A percentile compares a stretch with the other conserved stretches of the same genome.
Conservation (phyloP, 2,797 vertebrate genomes). For the Nasua narica region DNA sequence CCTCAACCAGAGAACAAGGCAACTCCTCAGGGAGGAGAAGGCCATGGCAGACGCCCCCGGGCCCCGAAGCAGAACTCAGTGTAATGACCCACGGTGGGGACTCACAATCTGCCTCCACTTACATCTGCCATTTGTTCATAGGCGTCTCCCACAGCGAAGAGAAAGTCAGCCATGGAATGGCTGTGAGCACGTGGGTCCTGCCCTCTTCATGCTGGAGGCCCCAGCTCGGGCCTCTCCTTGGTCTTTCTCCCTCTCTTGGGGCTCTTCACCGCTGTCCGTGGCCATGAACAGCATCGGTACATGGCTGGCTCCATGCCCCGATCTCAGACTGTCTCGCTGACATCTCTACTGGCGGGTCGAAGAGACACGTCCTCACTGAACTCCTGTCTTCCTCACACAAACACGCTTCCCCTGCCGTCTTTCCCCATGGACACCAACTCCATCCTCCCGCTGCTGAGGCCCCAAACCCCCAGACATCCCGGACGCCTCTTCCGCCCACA, state of each 20-base stretch:
- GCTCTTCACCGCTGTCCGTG: neutral
- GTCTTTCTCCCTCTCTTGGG: neutral
- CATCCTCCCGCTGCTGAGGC: neutral
- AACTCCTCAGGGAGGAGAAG: neutral
- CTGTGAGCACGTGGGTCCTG: neutral
- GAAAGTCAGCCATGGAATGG: neutral
- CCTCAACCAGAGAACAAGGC: neutral
- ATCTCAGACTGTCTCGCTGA: neutral
- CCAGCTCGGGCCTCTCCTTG: neutral
- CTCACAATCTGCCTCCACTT: neutral
- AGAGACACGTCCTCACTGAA: rapidly evolving
- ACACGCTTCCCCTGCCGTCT: rapidly evolving
- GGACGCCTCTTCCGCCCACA: neutral
- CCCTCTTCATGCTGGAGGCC: neutral
- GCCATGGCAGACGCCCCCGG: neutral
- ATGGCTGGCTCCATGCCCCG: too few species aligned
- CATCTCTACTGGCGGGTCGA: rapidly evolving
- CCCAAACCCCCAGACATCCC: neutral
- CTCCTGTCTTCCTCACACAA: neutral
- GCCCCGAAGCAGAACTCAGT: neutral
- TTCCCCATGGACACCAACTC: neutral
- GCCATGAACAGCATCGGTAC: neutral
- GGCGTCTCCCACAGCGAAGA: neutral
- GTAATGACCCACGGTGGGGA: neutral
- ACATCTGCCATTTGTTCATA: too few species aligned